Evolutionary conservation across 2,113 vertebrate species (phyloP).

Genomic region (Probosciger aterrimus): DNA sequence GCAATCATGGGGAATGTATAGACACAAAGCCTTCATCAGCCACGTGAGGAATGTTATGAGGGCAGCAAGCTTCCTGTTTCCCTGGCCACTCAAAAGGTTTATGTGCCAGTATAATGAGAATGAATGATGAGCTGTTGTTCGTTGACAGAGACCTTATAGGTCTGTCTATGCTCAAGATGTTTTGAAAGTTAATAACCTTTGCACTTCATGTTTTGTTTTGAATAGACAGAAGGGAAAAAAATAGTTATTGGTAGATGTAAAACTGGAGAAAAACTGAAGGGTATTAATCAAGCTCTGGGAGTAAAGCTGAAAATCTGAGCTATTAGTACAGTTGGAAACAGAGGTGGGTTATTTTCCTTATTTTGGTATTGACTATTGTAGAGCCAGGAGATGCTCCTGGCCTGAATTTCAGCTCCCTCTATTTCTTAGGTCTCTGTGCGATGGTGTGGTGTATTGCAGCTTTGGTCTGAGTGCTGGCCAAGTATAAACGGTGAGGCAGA

Average conservation of each 20-base stretch:
- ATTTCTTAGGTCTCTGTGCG: not conserved
- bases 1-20: not conserved
- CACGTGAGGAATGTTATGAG: slow-evolving; percentile 26
- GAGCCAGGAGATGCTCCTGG: not conserved
- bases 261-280: not conserved
- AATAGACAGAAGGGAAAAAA: not conserved
- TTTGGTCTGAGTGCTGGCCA: not conserved
- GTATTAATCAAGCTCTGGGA: not conserved
- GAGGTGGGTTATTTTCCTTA: not conserved
- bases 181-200: slow-evolving; percentile 34
- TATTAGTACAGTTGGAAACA: slow-evolving; percentile 21
- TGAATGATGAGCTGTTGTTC: slow-evolving; percentile 9
- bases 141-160: not conserved
- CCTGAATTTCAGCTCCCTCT: slow-evolving; percentile 9
- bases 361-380: not conserved
- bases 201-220: slow-evolving; percentile 1
- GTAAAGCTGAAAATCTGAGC: not conserved
- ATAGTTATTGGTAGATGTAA: not conserved
- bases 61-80: not conserved
- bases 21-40: not conserved
- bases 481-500: not conserved
- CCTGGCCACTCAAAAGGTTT: slow-evolving; percentile 16
- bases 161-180: not conserved
- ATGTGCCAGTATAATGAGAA: slow-evolving; percentile 20
- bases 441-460: not conserved